A percentile compares a stretch with the other conserved stretches of the same genome.
phyloP scores from a whole-genome alignment of 2,888 invertebrate genomes.

The Yponomeuta evonymella region DNA sequence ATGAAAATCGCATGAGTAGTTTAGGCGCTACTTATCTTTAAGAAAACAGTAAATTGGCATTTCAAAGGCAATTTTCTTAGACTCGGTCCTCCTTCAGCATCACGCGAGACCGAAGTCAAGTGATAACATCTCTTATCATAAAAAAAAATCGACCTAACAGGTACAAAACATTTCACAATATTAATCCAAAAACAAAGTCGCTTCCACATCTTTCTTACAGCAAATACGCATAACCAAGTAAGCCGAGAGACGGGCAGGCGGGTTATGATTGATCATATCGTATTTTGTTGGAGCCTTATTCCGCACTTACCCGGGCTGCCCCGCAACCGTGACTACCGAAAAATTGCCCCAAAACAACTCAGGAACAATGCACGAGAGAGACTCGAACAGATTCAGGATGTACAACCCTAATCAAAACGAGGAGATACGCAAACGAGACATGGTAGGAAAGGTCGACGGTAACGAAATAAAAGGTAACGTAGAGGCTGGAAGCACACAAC shows the following conservation, averaged over 20 bases:
- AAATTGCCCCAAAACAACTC: constrained; percentile 4
- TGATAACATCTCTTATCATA: no score
- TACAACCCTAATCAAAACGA: constrained; percentile 47
- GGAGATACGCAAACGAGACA: constrained; percentile 36
- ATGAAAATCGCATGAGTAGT: no score
- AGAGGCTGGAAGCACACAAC: background rate
- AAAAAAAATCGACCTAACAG: no score
- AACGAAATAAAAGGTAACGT: constrained; percentile 6
- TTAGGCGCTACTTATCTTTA: no score
- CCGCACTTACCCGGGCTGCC: constrained; percentile 23
- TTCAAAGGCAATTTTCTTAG: no score
- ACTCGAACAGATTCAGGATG: constrained; percentile 36
- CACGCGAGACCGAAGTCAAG: no score
- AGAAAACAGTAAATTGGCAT: no score
- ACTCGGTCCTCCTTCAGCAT: no score
- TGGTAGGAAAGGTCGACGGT: constrained; percentile 33
- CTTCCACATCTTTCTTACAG: constrained; percentile 46
- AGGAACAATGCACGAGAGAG: constrained; percentile 32
- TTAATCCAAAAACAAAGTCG: constrained; percentile 19
- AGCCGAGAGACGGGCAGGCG: constrained; percentile 42
- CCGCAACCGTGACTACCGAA: background rate
- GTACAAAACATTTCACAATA: no score
- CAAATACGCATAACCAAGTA: constrained; percentile 60
- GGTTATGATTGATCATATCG: constrained; percentile 67
- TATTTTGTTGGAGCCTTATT: constrained; percentile 54